Conservation (phyloP, 2,888 invertebrate species). For the Perithous albicinctus region DNA sequence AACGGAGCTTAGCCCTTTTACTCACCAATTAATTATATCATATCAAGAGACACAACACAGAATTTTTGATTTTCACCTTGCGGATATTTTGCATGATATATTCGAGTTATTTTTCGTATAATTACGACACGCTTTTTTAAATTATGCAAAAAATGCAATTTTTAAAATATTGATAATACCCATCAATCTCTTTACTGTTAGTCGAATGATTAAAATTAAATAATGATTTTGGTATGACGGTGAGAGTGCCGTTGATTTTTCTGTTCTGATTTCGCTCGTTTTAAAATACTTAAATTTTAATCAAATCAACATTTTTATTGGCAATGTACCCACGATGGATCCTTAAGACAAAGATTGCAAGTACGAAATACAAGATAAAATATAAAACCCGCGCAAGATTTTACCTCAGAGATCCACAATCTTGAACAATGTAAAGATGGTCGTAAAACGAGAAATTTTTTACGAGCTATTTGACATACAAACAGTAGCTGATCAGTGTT, state of each 20-base stretch:
- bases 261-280: no score
- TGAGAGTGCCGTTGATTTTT: no score
- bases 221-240: no score
- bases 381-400: neutral
- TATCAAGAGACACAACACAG: neutral
- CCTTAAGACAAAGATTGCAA: neutral
- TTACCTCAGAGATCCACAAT: neutral
- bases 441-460: neutral
- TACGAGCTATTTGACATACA: constrained; percentile 3
- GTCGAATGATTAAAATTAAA: no score
- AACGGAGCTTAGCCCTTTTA: neutral
- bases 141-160: no score
- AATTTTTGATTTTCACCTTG: neutral
- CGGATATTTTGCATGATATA: constrained; percentile 3
- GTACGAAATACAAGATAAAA: neutral
- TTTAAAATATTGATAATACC: no score
- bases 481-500: neutral
- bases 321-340: no score
- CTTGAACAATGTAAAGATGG: neutral
- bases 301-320: no score
- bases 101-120: no score
- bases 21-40: neutral
- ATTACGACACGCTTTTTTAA: no score
- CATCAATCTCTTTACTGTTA: no score
- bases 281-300: no score